Percentiles rank a stretch among this genome's conserved stretches.
Evolutionary conservation across 53 echinoderm and acorn worm genomes (phyloP).

Genomic region (Hippasteria phrygiana): DNA sequence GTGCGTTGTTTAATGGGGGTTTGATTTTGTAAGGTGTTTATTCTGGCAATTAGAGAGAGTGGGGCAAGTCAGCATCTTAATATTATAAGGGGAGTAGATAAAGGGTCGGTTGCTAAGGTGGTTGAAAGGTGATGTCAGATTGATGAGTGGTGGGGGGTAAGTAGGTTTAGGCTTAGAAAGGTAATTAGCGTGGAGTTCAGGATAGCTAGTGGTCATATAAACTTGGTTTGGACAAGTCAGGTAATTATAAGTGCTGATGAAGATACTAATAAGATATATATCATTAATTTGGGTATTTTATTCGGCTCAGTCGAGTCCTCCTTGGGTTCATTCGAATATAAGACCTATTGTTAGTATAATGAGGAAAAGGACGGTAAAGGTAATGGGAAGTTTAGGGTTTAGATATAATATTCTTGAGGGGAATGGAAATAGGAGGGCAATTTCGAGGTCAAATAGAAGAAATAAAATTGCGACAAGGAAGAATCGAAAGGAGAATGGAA

Average conservation of each 20-base stretch:
- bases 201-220: too few species aligned
- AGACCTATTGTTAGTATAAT: constrained; percentile 49
- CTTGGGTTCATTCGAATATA: constrained; percentile 71
- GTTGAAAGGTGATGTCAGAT: too few species aligned
- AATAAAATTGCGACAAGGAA: constrained; percentile 80
- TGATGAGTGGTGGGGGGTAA: too few species aligned
- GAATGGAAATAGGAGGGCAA: constrained; percentile 71
- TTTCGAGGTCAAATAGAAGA: constrained; percentile 78
- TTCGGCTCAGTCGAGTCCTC: constrained; percentile 80
- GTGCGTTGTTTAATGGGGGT: too few species aligned
- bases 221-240: too few species aligned
- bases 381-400: not conserved
- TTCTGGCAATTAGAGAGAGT: too few species aligned
- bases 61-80: too few species aligned
- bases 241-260: not conserved
- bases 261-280: not conserved
- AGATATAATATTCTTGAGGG: not conserved
- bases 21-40: too few species aligned
- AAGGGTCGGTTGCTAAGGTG: too few species aligned
- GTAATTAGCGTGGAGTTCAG: too few species aligned
- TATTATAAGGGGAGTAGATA: too few species aligned
- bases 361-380: constrained; percentile 34
- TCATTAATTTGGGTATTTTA: constrained; percentile 66
- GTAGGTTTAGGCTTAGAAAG: too few species aligned
- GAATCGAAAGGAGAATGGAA: constrained; percentile 84